Evolutionary conservation across 1,140 invertebrate genomes (phyloP).

Genomic region (Plectrocnemia conspersa): DNA sequence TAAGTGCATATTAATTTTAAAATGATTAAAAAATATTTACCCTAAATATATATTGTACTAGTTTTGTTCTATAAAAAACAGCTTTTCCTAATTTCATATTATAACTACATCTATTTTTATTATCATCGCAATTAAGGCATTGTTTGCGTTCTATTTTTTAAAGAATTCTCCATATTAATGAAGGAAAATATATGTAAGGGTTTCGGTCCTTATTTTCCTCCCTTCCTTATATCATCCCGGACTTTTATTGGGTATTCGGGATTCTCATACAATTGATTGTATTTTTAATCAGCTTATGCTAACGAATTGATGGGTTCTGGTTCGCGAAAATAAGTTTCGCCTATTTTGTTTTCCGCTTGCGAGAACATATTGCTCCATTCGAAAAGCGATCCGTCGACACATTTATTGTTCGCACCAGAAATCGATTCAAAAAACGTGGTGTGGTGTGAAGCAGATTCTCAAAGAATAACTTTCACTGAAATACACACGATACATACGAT

Average conservation of each 20-base stretch:
- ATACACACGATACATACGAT: no score
- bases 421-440: no score
- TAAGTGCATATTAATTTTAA: no score
- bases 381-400: slow-evolving; percentile 1
- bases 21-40: no score
- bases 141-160: no score
- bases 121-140: background rate
- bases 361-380: background rate
- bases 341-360: background rate
- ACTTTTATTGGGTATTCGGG: slow-evolving; percentile 22
- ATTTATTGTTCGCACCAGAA: background rate
- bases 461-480: no score
- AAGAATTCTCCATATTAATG: slow-evolving; percentile 15
- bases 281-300: slow-evolving; percentile 26
- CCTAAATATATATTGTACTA: no score
- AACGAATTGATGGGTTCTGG: background rate
- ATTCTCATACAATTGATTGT: background rate
- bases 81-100: no score
- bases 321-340: background rate
- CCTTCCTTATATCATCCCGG: slow-evolving; percentile 16
- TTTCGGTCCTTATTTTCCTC: background rate
- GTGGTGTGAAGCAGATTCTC: no score
- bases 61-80: no score
- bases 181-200: background rate
- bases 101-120: no score